Evolutionary conservation across 2,888 invertebrate genomes (phyloP), one percentile per base, ranked within the genome.

Genomic region (Steromphala cineraria): DNA sequence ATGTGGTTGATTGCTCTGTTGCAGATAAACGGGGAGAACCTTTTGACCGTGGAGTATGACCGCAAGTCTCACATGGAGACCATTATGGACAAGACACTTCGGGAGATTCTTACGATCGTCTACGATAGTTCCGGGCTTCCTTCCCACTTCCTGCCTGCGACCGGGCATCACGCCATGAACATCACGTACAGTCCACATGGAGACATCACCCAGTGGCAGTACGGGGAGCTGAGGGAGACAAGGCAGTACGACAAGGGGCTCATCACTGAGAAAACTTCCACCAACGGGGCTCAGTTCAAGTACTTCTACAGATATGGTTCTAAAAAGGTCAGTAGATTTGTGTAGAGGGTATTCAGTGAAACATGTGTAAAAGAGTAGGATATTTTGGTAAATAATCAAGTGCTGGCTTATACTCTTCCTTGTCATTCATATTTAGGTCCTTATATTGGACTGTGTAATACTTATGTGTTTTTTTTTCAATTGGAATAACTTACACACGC

Each of bases 101-200:
- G 96, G 82, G 96, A 97, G 17, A 94, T 99, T 46, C 95, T 99
- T 82, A 96, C 96, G 0, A 96, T 98, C 75, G 96, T 96, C 19
- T 98, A 97, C 91, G 98, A 98, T 93, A 96, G 96, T 52, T 96
- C 97, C 56, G 98, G 98, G 0, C 94, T 98, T 76, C 98, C 98
- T n/a, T 95, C 97, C 71, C 87, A 87, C 84, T 90, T 91, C 86
- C 85, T 90, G 52, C 91, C 91, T 13, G 87, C 87, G 74, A 89
- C 86, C 75, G 86, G 86, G 74, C 90, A 90, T 80, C 87, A 90
- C 62, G 82, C 88, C 55, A 80, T 98, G 19, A 98, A 97, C 91
- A 96, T 98, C 89, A 96, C 97, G 2, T 98, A 98, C 92, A 98
- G 98, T 85, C 86, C 87, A 15, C 97, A 97, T 91, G 98, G 98